These are phyloP conservation scores for Candidula unifasciata DNA, from an alignment of 2,888 invertebrate species.

Conservation along the genomic window DNA sequence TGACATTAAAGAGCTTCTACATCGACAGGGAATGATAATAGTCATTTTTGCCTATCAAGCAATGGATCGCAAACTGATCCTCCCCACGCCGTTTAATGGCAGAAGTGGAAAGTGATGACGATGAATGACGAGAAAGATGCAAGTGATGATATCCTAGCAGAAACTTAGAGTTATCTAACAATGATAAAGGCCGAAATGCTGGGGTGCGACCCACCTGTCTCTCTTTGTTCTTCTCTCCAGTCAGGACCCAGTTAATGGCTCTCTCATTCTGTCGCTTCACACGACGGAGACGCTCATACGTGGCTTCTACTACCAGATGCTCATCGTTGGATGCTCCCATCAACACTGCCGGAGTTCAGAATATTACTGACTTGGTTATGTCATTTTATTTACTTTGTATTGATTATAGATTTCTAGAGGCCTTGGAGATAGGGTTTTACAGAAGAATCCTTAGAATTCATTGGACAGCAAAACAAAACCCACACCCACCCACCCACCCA, in stretches of 20 bases:
- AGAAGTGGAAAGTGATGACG: neutral
- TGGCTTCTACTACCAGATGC: constrained; percentile 43
- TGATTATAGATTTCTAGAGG: too few species aligned
- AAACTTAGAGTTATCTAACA: neutral
- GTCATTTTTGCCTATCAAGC: too few species aligned
- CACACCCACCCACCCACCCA: too few species aligned
- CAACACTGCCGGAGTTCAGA: neutral
- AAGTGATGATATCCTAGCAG: too few species aligned
- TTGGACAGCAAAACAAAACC: too few species aligned
- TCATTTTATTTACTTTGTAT: neutral
- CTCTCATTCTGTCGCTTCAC: constrained; percentile 29
- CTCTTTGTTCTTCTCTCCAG: constrained; percentile 34
- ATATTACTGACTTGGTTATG: neutral
- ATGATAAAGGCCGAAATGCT: neutral
- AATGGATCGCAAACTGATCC: too few species aligned
- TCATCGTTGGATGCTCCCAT: constrained; percentile 40
- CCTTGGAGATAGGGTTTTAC: too few species aligned
- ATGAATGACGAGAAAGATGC: too few species aligned
- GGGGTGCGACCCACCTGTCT: constrained; percentile 10
- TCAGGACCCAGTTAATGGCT: constrained; percentile 29
- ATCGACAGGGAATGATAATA: too few species aligned
- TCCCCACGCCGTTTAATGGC: too few species aligned
- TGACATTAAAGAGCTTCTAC: too few species aligned
- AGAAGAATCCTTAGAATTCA: too few species aligned
- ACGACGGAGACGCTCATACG: constrained; percentile 37